phyloP scores from a whole-genome alignment of 1,140 invertebrate species.

The Conus ventricosus region DNA sequence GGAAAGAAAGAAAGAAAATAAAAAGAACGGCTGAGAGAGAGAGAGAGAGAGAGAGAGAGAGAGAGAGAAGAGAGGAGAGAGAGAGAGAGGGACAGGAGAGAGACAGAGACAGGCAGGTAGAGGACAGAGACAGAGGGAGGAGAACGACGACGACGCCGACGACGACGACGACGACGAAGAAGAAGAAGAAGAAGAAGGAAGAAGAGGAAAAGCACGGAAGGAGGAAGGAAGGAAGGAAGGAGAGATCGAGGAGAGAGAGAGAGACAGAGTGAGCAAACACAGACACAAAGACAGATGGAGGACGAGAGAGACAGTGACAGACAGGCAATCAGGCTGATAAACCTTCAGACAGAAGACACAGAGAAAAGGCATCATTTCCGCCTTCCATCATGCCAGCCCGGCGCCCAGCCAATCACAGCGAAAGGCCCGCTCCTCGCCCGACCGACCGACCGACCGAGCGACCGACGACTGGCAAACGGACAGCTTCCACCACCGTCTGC shows the following conservation, averaged over 20 bases:
- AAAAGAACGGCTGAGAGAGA: background rate
- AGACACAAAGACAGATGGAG: background rate
- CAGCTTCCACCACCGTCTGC: background rate
- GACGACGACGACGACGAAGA: background rate
- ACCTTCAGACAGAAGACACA: background rate
- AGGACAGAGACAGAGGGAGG: background rate
- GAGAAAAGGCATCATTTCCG: background rate
- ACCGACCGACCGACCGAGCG: background rate
- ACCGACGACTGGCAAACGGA: background rate
- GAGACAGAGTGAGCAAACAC: background rate
- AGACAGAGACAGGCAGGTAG: background rate
- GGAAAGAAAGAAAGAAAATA: background rate
- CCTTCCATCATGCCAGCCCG: background rate
- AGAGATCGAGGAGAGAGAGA: no score
- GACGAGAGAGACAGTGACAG: background rate
- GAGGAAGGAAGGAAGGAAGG: background rate
- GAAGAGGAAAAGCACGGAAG: background rate
- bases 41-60: constrained; percentile 1
- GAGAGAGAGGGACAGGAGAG: background rate
- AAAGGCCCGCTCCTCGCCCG: background rate
- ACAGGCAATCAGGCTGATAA: background rate
- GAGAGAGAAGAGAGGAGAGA: background rate
- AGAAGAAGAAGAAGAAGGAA: background rate
- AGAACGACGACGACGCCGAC: no score
- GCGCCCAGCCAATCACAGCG: background rate